Conservation (phyloP, 2,113 vertebrate species). For the Gadus chalcogrammus region DNA sequence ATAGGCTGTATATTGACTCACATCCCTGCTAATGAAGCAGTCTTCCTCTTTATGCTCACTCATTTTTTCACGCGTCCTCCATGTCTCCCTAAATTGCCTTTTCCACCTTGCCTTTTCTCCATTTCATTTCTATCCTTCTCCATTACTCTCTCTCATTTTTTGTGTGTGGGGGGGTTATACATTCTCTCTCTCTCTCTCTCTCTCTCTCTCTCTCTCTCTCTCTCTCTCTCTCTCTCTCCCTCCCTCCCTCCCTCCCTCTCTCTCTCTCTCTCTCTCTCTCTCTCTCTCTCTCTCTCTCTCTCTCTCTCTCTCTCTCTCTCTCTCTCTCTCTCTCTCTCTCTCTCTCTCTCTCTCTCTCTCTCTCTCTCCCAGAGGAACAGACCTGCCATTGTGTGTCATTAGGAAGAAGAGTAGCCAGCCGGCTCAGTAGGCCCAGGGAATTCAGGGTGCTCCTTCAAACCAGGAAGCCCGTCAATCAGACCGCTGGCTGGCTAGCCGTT, state of each 20-base stretch:
- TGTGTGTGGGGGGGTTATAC: background rate
- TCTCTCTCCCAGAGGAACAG: slow-evolving; percentile 55
- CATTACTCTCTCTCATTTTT: slow-evolving; percentile 7
- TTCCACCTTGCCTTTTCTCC: background rate
- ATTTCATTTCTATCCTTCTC: background rate
- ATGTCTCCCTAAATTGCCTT: too few relatives aligned
- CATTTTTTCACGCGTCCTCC: too few relatives aligned
- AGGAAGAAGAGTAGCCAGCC: slow-evolving; percentile 55
- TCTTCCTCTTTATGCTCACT: too few relatives aligned
- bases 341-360: background rate
- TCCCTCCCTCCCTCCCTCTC: slow-evolving; percentile 5
- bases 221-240: background rate
- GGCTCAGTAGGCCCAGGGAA: slow-evolving; percentile 31
- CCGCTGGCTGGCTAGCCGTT: too few relatives aligned
- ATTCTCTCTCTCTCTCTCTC: slow-evolving; percentile 14
- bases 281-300: slow-evolving; percentile 30
- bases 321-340: background rate
- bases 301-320: slow-evolving; percentile 23
- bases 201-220: slow-evolving; percentile 11
- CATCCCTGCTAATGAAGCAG: too few relatives aligned
- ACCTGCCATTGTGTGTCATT: slow-evolving; percentile 56
- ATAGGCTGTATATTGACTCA: background rate
- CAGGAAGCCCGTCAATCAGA: slow-evolving; percentile 52
- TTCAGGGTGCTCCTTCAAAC: slow-evolving; percentile 40
- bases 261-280: slow-evolving; percentile 2